These are phyloP conservation scores for Drosophila bocqueti DNA, from an alignment of 1,140 invertebrate genomes.

Conservation along the genomic window DNA sequence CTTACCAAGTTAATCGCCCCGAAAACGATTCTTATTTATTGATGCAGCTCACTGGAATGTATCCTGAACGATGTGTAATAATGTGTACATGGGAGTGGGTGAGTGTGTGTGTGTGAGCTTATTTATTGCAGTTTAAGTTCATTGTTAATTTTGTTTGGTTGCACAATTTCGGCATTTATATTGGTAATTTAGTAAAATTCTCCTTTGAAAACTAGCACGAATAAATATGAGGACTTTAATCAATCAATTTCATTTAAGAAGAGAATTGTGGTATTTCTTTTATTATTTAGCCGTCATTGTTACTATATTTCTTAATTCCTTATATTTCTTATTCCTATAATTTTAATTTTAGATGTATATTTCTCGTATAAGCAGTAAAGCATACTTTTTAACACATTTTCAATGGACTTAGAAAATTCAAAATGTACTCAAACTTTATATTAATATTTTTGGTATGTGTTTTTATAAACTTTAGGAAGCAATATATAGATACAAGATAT, in stretches of 20 bases:
- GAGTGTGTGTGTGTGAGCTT: slow-evolving; percentile 4
- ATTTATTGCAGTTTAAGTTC: slow-evolving; percentile 20
- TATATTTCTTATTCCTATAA: too few species aligned
- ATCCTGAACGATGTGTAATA: slow-evolving; percentile 34
- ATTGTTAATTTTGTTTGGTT: slow-evolving; percentile 11
- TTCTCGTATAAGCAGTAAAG: too few species aligned
- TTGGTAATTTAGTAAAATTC: background rate
- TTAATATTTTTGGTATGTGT: too few species aligned
- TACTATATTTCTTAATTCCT: too few species aligned
- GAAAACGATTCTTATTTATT: slow-evolving; percentile 57
- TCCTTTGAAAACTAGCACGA: background rate
- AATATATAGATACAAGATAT: background rate
- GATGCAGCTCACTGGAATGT: slow-evolving; percentile 47
- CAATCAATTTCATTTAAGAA: too few species aligned
- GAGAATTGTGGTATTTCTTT: background rate
- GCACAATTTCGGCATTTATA: background rate
- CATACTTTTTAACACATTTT: too few species aligned
- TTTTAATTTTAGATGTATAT: too few species aligned
- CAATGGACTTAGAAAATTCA: too few species aligned
- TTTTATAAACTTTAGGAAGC: background rate
- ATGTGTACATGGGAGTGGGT: slow-evolving; percentile 7
- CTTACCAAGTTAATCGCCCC: slow-evolving; percentile 40
- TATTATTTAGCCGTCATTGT: background rate
- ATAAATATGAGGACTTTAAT: background rate
- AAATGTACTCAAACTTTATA: too few species aligned